Conservation (phyloP, 2,888 invertebrate genomes). For the Orchestes rusci region DNA sequence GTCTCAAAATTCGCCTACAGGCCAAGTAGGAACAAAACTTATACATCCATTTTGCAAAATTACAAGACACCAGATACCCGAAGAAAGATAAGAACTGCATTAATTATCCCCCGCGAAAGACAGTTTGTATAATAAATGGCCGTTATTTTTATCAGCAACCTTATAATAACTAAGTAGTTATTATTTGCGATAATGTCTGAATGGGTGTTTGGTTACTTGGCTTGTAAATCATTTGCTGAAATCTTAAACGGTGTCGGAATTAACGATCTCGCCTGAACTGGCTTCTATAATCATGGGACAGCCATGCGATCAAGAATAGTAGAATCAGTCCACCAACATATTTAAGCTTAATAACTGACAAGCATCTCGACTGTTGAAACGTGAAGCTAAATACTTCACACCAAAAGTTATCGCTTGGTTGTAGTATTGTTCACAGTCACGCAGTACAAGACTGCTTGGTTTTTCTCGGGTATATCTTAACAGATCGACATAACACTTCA, state of each 20-base stretch:
- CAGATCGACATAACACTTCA: too few relatives aligned
- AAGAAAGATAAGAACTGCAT: constrained; percentile 24
- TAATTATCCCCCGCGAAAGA: constrained; percentile 26
- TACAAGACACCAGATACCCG: constrained; percentile 32
- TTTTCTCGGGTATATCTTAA: too few relatives aligned
- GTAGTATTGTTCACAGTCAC: too few relatives aligned
- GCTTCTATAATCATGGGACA: too few relatives aligned
- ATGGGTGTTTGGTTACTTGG: constrained; percentile 19
- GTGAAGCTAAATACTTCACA: too few relatives aligned
- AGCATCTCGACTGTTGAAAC: too few relatives aligned
- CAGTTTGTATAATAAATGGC: constrained; percentile 23
- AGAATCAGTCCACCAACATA: too few relatives aligned
- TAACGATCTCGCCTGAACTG: constrained; percentile 8
- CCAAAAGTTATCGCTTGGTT: too few relatives aligned
- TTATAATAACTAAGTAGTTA: constrained; percentile 20
- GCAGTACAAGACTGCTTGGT: too few relatives aligned
- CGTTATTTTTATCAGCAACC: constrained; percentile 21
- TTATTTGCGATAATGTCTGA: constrained; percentile 20
- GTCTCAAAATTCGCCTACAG: constrained; percentile 33
- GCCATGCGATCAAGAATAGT: too few relatives aligned
- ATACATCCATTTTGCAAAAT: constrained; percentile 30
- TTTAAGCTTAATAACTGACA: too few relatives aligned
- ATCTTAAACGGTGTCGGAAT: constrained; percentile 13
- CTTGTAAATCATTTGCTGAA: constrained; percentile 20
- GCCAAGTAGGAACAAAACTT: constrained; percentile 30